Percentiles rank a stretch among this genome's conserved stretches.
Evolutionary conservation across 2,797 vertebrate species (phyloP).

Genomic region (Diglossa cyanea): DNA sequence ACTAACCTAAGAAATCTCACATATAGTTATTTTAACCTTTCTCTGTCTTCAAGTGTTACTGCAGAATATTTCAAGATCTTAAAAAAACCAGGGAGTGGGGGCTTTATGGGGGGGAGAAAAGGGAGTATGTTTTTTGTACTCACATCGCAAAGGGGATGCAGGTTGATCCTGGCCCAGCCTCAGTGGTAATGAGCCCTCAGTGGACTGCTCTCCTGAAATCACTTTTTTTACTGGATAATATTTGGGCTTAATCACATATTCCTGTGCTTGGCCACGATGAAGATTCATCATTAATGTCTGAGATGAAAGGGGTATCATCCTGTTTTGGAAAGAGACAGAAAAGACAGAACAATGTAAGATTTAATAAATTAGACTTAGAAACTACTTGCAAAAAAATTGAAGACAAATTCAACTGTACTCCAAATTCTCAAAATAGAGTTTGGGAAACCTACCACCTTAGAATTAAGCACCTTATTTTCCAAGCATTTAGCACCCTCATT

Average conservation of each 20-base stretch:
- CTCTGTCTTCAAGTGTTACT: neutral
- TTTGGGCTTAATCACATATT: constrained; percentile 90
- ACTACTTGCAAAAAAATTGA: neutral
- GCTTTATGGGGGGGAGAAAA: neutral
- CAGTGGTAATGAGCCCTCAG: constrained; percentile 85
- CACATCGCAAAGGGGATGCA: constrained; percentile 79
- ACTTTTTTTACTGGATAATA: constrained; percentile 83
- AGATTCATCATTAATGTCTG: constrained; percentile 81
- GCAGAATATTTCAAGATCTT: neutral
- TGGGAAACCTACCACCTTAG: neutral
- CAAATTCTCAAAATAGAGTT: neutral
- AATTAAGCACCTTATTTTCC: neutral
- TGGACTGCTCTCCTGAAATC: constrained; percentile 82
- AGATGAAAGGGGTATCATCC: constrained; percentile 81
- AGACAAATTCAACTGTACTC: neutral
- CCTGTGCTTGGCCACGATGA: constrained; percentile 86
- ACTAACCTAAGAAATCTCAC: neutral
- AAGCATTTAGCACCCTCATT: neutral
- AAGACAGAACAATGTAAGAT: neutral
- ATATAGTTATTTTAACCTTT: neutral
- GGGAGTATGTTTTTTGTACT: constrained; percentile 65
- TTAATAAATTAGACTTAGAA: neutral
- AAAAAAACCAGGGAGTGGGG: accelerated
- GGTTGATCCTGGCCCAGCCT: constrained; percentile 78
- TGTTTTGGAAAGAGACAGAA: constrained; percentile 57